A percentile compares a stretch with the other conserved stretches of the same genome.
Evolutionary conservation across 2,113 vertebrate species (phyloP).

Genomic region (Sebastes fasciatus): DNA sequence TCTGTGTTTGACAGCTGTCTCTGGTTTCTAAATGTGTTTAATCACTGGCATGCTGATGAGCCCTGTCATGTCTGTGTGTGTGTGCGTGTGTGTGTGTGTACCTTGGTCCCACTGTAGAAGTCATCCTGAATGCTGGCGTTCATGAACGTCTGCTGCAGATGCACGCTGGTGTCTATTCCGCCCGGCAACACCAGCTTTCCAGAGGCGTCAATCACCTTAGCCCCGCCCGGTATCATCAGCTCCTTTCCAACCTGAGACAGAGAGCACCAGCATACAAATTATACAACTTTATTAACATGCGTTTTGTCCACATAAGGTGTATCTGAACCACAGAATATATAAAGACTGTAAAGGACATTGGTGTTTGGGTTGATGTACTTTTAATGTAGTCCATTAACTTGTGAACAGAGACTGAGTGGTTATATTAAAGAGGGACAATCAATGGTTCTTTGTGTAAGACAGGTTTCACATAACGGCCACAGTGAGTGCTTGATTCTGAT

Average conservation of each 20-base stretch:
- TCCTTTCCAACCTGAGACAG: conserved; percentile 89
- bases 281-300: background rate
- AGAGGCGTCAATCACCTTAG: conserved; percentile 96
- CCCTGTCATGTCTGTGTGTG: conserved; percentile 36
- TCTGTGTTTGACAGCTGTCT: conserved; percentile 57
- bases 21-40: conserved; percentile 38
- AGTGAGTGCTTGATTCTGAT: background rate
- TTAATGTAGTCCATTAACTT: conserved; percentile 7
- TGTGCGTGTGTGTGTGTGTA: conserved; percentile 64
- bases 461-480: background rate
- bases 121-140: conserved; percentile 94
- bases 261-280: conserved; percentile 1
- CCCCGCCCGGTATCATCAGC: conserved; percentile 97
- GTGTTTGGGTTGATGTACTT: background rate
- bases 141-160: conserved; percentile 97
- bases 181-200: conserved; percentile 97
- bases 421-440: background rate
- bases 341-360: background rate
- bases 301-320: background rate
- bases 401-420: background rate
- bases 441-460: background rate
- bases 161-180: conserved; percentile 95
- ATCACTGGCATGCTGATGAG: conserved; percentile 27
- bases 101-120: conserved; percentile 99
- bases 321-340: background rate